A percentile compares a stretch with the other conserved stretches of the same genome.
phyloP scores from a whole-genome alignment of 2,797 vertebrate species.

The Hemitrygon akajei region DNA sequence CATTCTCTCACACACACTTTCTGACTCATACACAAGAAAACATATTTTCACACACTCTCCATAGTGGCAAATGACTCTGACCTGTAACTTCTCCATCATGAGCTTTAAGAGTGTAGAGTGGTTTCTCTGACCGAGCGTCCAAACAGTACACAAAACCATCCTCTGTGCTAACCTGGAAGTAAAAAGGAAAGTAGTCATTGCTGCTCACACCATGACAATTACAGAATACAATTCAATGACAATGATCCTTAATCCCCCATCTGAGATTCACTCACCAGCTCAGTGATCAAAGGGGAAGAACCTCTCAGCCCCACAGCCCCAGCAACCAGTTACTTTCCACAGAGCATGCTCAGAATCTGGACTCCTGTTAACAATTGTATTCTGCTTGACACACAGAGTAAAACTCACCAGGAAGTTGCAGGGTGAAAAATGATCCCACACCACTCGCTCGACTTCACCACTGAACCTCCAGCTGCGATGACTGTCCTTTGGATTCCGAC shows the following conservation, averaged over 20 bases:
- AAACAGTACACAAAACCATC: conserved; percentile 94
- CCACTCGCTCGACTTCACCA: conserved; percentile 84
- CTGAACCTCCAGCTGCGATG: conserved; percentile 85
- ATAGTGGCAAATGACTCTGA: conserved; percentile 44
- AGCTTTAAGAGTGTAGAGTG: conserved; percentile 83
- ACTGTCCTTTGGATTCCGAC: conserved; percentile 77
- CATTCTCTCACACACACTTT: no score
- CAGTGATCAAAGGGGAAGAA: neutral
- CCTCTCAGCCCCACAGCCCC: neutral
- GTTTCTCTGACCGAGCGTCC: conserved; percentile 89
- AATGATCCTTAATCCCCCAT: neutral
- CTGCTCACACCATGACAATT: neutral
- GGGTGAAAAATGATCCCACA: conserved; percentile 91
- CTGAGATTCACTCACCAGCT: neutral
- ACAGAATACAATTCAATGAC: neutral
- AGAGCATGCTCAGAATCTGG: neutral
- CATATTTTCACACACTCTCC: neutral
- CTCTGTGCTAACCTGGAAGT: conserved; percentile 82
- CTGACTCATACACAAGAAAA: neutral
- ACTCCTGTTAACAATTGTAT: no score
- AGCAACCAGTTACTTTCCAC: neutral
- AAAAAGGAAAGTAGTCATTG: conserved; percentile 31
- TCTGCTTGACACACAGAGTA: neutral
- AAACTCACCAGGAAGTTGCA: conserved; percentile 80
- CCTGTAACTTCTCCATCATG: conserved; percentile 90